These are phyloP conservation scores for Hanleya hanleyi DNA, from an alignment of 2,888 invertebrate genomes.

Conservation along the genomic window DNA sequence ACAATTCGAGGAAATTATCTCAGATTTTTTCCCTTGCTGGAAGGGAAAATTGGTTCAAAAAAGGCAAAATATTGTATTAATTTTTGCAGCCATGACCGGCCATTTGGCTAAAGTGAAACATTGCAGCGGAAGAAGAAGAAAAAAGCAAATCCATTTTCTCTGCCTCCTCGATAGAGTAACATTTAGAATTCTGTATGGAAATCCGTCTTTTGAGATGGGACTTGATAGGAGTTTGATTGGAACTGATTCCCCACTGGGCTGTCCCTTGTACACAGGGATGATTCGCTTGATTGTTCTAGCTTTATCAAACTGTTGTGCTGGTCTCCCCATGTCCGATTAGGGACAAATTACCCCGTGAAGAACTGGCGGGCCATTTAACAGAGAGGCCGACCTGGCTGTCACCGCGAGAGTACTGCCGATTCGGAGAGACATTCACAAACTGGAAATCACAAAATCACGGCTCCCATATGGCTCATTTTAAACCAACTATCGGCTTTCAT, in stretches of 20 bases:
- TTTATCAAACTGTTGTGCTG: not conserved
- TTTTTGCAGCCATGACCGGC: not conserved
- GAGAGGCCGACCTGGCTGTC: not conserved
- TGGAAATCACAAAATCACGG: slow-evolving; percentile 6
- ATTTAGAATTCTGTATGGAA: not conserved
- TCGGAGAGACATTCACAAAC: not conserved
- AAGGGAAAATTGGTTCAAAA: not conserved
- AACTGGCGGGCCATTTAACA: not conserved
- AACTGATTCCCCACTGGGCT: not conserved
- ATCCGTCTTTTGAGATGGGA: not conserved
- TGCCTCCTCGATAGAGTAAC: not conserved
- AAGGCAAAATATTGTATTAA: slow-evolving; percentile 5
- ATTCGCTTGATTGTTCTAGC: slow-evolving; percentile 1
- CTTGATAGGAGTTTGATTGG: slow-evolving; percentile 9
- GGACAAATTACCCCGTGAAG: not conserved
- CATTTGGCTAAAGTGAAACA: not conserved
- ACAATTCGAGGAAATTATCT: slow-evolving; percentile 1
- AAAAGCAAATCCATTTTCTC: too few species aligned
- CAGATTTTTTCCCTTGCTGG: not conserved
- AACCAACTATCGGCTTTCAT: slow-evolving; percentile 3
- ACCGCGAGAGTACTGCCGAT: not conserved
- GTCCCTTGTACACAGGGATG: not conserved
- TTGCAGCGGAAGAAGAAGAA: not conserved
- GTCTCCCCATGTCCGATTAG: not conserved
- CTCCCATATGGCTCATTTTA: slow-evolving; percentile 12